These are phyloP conservation scores for Sialis lutaria DNA, from an alignment of 2,888 invertebrate species.

Conservation along the genomic window DNA sequence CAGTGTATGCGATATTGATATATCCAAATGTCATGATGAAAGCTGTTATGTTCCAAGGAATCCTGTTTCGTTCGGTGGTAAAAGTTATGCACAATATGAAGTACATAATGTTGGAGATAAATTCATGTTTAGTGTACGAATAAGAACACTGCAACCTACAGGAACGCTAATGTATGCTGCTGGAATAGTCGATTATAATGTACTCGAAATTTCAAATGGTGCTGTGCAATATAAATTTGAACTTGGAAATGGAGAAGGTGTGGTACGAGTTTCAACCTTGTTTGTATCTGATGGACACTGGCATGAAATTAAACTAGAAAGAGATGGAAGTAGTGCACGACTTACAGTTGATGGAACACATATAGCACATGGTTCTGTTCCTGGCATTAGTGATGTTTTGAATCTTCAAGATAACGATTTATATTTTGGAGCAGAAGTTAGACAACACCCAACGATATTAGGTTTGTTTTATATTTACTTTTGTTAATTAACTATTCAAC, in stretches of 20 bases:
- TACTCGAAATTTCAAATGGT: constrained; percentile 74
- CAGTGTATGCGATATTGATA: constrained; percentile 42
- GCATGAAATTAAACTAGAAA: constrained; percentile 65
- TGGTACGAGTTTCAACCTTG: constrained; percentile 58
- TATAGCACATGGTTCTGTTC: constrained; percentile 57
- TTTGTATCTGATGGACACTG: constrained; percentile 71
- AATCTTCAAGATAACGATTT: constrained; percentile 73
- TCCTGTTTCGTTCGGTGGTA: constrained; percentile 64
- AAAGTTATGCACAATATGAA: constrained; percentile 64
- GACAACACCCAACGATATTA: constrained; percentile 53
- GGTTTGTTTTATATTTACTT: constrained; percentile 14
- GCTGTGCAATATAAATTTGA: constrained; percentile 81
- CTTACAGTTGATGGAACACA: constrained; percentile 61
- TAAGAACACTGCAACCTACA: constrained; percentile 67
- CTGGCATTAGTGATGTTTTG: constrained; percentile 64
- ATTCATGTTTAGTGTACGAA: constrained; percentile 56
- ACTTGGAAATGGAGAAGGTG: constrained; percentile 78
- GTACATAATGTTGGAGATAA: constrained; percentile 64
- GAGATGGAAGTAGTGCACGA: constrained; percentile 63
- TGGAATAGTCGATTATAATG: constrained; percentile 77
- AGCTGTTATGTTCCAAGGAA: constrained; percentile 54
- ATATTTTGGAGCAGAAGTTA: constrained; percentile 70
- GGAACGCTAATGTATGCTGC: constrained; percentile 74
- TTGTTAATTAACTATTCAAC: constrained; percentile 2
- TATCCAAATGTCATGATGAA: constrained; percentile 47